A percentile compares a stretch with the other conserved stretches of the same genome.
Evolutionary conservation across 2,888 invertebrate genomes (phyloP).

Genomic region (Listrodromus nycthemerus): DNA sequence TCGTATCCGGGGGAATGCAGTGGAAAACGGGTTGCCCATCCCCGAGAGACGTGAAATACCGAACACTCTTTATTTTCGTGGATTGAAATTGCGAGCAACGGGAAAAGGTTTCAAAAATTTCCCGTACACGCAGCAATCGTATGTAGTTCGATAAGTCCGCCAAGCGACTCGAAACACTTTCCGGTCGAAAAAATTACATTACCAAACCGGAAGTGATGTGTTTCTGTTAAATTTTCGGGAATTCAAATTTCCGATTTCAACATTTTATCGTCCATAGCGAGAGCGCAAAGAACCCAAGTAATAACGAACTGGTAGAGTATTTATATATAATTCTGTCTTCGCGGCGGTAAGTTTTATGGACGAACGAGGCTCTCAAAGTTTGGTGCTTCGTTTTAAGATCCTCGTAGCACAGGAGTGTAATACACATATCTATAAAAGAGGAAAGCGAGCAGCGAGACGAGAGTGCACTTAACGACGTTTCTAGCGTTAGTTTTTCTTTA

Average conservation of each 20-base stretch:
- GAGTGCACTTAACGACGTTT: not conserved
- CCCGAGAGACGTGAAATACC: conserved; percentile 18
- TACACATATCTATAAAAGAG: conserved; percentile 2
- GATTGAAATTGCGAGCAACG: conserved; percentile 17
- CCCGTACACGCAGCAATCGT: no score
- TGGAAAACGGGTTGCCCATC: conserved; percentile 15
- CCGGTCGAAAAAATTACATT: not conserved
- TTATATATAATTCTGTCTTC: conserved; percentile 13
- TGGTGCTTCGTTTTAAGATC: conserved; percentile 28
- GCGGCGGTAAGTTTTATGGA: conserved; percentile 47
- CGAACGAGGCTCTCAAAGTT: conserved; percentile 36
- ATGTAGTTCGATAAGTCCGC: no score
- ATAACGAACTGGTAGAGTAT: not conserved
- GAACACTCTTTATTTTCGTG: conserved; percentile 22
- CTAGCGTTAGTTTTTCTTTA: conserved; percentile 4
- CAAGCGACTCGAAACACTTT: not conserved
- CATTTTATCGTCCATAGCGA: not conserved
- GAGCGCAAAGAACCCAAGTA: not conserved
- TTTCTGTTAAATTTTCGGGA: not conserved
- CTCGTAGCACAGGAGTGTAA: not conserved
- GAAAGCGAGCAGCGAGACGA: not conserved
- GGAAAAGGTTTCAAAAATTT: not conserved
- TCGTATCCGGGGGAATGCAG: conserved; percentile 67
- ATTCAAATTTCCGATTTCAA: not conserved
- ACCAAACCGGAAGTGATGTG: not conserved